Conservation (phyloP, 2,888 invertebrate genomes). For the Scaptomyza reducta region DNA sequence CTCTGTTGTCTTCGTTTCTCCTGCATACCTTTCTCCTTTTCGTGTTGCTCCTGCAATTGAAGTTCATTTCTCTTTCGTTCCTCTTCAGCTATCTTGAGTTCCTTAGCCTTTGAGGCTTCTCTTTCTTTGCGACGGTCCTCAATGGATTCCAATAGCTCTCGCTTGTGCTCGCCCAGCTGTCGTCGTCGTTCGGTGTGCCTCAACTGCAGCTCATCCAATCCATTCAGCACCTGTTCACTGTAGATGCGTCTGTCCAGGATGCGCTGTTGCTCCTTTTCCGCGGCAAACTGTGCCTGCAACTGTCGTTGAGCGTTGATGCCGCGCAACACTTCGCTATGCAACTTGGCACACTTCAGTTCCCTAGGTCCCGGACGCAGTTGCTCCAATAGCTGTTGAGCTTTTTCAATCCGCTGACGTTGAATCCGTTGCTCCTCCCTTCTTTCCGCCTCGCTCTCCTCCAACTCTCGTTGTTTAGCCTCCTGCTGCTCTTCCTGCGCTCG, state of each 20-base stretch:
- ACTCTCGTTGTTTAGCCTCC: constrained; percentile 19
- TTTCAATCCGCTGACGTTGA: constrained; percentile 74
- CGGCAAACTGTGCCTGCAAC: constrained; percentile 74
- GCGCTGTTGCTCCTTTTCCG: constrained; percentile 67
- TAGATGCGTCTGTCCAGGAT: constrained; percentile 78
- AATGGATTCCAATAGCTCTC: constrained; percentile 74
- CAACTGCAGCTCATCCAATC: constrained; percentile 81
- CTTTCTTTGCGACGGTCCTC: constrained; percentile 72
- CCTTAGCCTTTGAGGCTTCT: constrained; percentile 53
- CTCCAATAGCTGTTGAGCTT: constrained; percentile 79
- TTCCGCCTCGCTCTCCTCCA: constrained; percentile 71
- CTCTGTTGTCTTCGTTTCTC: constrained; percentile 74
- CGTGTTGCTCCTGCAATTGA: constrained; percentile 80
- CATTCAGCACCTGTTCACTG: constrained; percentile 81
- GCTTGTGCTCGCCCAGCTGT: constrained; percentile 74
- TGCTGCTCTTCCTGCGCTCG: constrained; percentile 26
- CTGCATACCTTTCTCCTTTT: constrained; percentile 79
- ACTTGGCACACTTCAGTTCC: constrained; percentile 81
- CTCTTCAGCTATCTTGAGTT: constrained; percentile 56
- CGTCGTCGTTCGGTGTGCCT: constrained; percentile 74
- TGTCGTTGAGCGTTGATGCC: constrained; percentile 79
- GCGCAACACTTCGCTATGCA: constrained; percentile 82
- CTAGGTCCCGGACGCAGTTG: constrained; percentile 81
- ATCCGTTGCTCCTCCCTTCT: constrained; percentile 80
- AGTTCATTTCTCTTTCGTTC: constrained; percentile 72